Evolutionary conservation across 2,888 invertebrate genomes (phyloP).

Genomic region (Boloria euphrosyne): DNA sequence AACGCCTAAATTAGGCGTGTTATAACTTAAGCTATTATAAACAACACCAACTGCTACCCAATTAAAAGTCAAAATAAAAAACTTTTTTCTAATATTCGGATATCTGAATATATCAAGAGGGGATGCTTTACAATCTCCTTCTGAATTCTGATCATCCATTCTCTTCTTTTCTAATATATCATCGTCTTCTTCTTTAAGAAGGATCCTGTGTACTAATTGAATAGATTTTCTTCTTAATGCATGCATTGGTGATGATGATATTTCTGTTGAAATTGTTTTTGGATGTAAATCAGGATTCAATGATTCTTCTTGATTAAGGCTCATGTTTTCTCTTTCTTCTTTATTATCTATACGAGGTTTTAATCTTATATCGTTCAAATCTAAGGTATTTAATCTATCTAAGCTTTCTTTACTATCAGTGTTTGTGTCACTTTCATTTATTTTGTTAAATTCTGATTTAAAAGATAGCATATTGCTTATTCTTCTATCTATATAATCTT

Average conservation of each 20-base stretch:
- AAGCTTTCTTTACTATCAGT: constrained; percentile 50
- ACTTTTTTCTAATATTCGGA: constrained; percentile 85
- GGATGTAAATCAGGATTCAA: constrained; percentile 51
- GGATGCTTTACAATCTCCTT: constrained; percentile 80
- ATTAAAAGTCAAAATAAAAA: constrained; percentile 84
- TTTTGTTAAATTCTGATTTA: constrained; percentile 60
- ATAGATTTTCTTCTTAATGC: constrained; percentile 67
- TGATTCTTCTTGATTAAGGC: constrained; percentile 46
- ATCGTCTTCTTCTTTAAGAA: constrained; percentile 60
- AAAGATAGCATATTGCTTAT: constrained; percentile 70
- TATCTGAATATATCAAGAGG: constrained; percentile 84
- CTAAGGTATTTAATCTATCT: constrained; percentile 60
- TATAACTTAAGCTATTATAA: constrained; percentile 86
- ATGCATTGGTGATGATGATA: constrained; percentile 55
- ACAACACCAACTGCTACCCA: constrained; percentile 87
- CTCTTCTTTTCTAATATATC: constrained; percentile 62
- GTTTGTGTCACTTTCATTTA: constrained; percentile 54
- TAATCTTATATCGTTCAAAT: constrained; percentile 52
- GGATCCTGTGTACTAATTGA: constrained; percentile 63
- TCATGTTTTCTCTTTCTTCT: constrained; percentile 34
- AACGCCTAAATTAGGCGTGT: constrained; percentile 85
- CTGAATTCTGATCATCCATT: constrained; percentile 73
- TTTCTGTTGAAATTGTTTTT: constrained; percentile 65
- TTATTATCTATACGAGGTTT: constrained; percentile 51
- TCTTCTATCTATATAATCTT: constrained; percentile 61